Evolutionary conservation across 1,140 invertebrate genomes (phyloP).

Genomic region (Hylyphantes graminicola): DNA sequence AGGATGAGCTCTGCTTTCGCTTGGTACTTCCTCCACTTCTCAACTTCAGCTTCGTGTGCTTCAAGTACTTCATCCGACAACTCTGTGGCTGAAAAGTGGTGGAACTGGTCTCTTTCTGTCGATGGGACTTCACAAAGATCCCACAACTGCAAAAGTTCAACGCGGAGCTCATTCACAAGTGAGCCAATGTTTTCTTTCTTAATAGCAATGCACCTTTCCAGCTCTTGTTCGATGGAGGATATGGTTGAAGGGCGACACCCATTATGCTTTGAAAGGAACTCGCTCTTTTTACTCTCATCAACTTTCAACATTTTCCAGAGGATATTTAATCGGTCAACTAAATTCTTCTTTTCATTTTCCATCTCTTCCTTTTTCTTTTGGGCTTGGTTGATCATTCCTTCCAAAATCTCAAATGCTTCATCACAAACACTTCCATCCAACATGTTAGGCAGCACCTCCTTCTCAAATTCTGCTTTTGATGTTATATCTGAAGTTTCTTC

Average conservation of each 20-base stretch:
- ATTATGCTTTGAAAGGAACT: slow-evolving; percentile 70
- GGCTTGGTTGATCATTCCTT: slow-evolving; percentile 22
- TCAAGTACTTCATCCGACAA: slow-evolving; percentile 79
- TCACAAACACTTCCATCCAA: slow-evolving; percentile 17
- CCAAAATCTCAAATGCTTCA: slow-evolving; percentile 40
- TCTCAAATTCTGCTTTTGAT: slow-evolving; percentile 52
- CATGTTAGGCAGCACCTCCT: slow-evolving; percentile 30
- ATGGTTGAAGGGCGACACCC: slow-evolving; percentile 71
- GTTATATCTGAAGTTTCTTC: slow-evolving; percentile 36
- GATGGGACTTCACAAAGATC: slow-evolving; percentile 77
- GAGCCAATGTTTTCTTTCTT: slow-evolving; percentile 76
- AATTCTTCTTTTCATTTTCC: slow-evolving; percentile 54
- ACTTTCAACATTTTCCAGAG: slow-evolving; percentile 76
- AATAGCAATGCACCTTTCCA: slow-evolving; percentile 74
- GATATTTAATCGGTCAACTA: slow-evolving; percentile 70
- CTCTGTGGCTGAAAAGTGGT: slow-evolving; percentile 71
- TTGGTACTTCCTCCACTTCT: slow-evolving; percentile 76
- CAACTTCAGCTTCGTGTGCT: slow-evolving; percentile 79
- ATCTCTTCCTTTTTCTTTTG: slow-evolving; percentile 33
- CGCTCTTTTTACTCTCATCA: slow-evolving; percentile 69
- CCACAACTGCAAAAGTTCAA: slow-evolving; percentile 78
- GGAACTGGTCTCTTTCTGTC: slow-evolving; percentile 75
- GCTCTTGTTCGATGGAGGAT: slow-evolving; percentile 72
- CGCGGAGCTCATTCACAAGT: slow-evolving; percentile 77
- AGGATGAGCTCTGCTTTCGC: slow-evolving; percentile 74